phyloP scores from a whole-genome alignment of 2,113 vertebrate genomes.

The Eurystomus gularis region DNA sequence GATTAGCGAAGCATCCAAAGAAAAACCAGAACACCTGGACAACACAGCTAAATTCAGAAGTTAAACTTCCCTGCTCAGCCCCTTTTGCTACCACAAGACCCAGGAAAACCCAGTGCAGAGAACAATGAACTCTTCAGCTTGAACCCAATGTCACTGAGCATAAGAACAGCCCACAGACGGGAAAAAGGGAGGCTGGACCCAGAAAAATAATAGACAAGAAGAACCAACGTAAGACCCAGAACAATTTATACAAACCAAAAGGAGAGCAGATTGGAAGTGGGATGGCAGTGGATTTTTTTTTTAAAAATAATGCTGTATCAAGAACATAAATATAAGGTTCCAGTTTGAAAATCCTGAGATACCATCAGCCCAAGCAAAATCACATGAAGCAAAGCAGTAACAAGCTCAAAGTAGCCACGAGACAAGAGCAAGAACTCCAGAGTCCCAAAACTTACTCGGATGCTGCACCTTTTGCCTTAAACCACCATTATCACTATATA shows the following conservation, averaged over 20 bases:
- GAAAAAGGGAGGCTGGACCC: not conserved
- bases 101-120: not conserved
- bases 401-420: not conserved
- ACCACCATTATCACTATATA: fast-evolving
- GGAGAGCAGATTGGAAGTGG: not conserved
- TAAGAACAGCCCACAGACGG: not conserved
- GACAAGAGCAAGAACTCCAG: not conserved
- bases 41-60: not conserved
- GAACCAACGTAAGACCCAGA: not conserved
- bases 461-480: not conserved
- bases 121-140: not conserved
- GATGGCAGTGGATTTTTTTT: not conserved
- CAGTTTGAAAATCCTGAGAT: not conserved
- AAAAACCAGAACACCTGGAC: not conserved
- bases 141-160: fast-evolving
- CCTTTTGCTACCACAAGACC: not conserved
- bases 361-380: not conserved
- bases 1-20: not conserved
- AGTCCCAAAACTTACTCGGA: not conserved
- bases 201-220: not conserved
- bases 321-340: not conserved
- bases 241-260: not conserved
- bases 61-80: not conserved
- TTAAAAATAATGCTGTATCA: not conserved
- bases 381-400: not conserved